A percentile compares a stretch with the other conserved stretches of the same genome.
Evolutionary conservation across 1,140 invertebrate genomes (phyloP).

Genomic region (Polypedilum vanderplanki): DNA sequence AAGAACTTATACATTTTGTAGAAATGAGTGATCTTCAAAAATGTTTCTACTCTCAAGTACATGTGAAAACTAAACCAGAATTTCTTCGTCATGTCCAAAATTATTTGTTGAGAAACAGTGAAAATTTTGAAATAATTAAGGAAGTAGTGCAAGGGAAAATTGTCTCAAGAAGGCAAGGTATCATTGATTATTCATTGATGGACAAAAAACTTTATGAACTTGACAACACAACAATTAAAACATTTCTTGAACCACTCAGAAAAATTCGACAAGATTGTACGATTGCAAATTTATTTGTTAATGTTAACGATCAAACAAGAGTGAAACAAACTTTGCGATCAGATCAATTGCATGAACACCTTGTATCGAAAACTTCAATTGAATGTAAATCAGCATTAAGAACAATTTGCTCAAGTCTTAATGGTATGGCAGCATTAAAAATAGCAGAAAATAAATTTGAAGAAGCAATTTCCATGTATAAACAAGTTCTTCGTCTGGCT

Average conservation of each 20-base stretch:
- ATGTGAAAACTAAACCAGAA: constrained; percentile 37
- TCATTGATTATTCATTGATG: neutral
- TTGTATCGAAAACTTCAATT: constrained; percentile 56
- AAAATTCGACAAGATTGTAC: constrained; percentile 64
- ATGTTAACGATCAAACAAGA: constrained; percentile 23
- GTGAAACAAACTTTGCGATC: constrained; percentile 42
- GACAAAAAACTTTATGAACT: neutral
- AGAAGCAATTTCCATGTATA: constrained; percentile 55
- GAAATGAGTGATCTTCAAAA: constrained; percentile 49
- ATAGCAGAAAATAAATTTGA: constrained; percentile 51
- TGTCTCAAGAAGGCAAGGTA: too few relatives aligned
- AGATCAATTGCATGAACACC: constrained; percentile 57
- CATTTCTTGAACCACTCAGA: constrained; percentile 57
- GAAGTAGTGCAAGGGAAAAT: neutral
- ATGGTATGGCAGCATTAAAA: constrained; percentile 58
- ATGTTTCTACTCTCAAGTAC: constrained; percentile 49
- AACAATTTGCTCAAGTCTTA: constrained; percentile 54
- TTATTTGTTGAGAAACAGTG: neutral
- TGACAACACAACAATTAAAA: constrained; percentile 31
- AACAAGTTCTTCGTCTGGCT: constrained; percentile 50
- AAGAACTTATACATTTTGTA: constrained; percentile 43
- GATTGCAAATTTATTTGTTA: constrained; percentile 53
- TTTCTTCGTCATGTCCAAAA: constrained; percentile 37
- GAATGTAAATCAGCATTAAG: constrained; percentile 62
- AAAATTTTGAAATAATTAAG: neutral